Evolutionary conservation across 2,113 vertebrate species (phyloP), one percentile per base, ranked within the genome.

Genomic region (Pimephales promelas): DNA sequence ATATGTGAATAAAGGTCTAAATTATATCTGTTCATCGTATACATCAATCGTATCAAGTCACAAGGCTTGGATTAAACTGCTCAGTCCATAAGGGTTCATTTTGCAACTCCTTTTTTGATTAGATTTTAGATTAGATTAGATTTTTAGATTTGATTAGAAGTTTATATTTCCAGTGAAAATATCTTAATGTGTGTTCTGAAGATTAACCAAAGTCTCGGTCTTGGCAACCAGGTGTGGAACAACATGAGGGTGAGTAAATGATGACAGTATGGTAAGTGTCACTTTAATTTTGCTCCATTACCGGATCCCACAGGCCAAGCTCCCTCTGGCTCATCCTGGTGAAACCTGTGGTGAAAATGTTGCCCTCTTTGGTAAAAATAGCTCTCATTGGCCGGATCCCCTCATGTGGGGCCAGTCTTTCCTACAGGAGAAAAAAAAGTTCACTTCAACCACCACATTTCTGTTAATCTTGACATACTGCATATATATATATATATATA

Each of bases 321-420:
- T 99, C 97, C 92, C 97, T 95, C 94, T 99, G 97, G 93, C 98
- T 99, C 97, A 99, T 99, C 90, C 97, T 95, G 90, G 97, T 98
- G 94, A 98, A 99, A 86, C 97, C 98, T 61, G 98, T 98, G 89
- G 97, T 99, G 94, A 99, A 98, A 94, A 99, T 96, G 90, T 97
- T 96, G 90, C 97, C 98, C 84, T 98, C 96, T 90, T 94, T 94
- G 3, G 96, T 98, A 94, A 99, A 99, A 92, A 98, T 93, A 78
- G 97, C 98, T 92, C 97, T 93, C 96, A 98, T 98, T 84, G 97
- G 97, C 92, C 97, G 93, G 93, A 99, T 97, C 86, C 97, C 97
- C 82, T 98, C 98, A 57, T 99, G 98, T 89, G 97, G 97, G 57
- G 97, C 95, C 93, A 97, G 91, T 89, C 96, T 96, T 90, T 98